Evolutionary conservation across 2,113 vertebrate genomes (phyloP), one percentile per base, ranked within the genome.

Genomic region (Castor canadensis): DNA sequence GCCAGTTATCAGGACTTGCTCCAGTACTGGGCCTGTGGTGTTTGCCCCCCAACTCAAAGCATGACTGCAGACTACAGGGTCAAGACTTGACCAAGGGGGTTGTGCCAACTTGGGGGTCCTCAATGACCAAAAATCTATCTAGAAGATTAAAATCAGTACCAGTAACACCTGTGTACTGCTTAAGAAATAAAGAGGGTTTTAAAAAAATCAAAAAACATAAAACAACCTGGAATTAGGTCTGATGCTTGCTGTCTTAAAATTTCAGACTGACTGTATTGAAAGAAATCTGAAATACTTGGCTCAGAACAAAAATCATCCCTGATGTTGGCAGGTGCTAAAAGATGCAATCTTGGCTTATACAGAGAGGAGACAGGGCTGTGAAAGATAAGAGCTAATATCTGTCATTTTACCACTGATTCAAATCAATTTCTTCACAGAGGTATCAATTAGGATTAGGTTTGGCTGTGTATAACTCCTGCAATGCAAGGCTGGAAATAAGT

Each of bases 251-350:
- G 49, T 87, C 87, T 75, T 84, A 76, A 87, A 49, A 87, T 71
- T 71, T 93, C 83, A 87, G n/a, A 91, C 80, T 89, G 26, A 28
- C 3, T n/a, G 40, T 43, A 75, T 43, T 52, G 83, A 86, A 93
- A 94, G 32, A 75, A 86, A 95, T 87, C 67, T 64, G 67, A 81
- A 80, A 96, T 58, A 80, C 19, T 90, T 87, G 79, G 89, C 79
- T 85, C 86, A 77, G 82, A 93, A 90, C 54, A 72, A 86, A 88
- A 93, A 81, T 60, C 54, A 77, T 49, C 35, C 93, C 86, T 80
- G 73, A 94, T 89, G 87, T 93, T 93, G 91, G 73, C 79, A 93
- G 89, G 75, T 89, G 49, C 73, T 91, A 89, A 94, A 67, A 96
- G 69, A 93, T 66, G 52, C 43, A 85, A 80, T 62, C 64, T 89